Conservation (phyloP, 2,888 invertebrate genomes). For the Plusia festucae region DNA sequence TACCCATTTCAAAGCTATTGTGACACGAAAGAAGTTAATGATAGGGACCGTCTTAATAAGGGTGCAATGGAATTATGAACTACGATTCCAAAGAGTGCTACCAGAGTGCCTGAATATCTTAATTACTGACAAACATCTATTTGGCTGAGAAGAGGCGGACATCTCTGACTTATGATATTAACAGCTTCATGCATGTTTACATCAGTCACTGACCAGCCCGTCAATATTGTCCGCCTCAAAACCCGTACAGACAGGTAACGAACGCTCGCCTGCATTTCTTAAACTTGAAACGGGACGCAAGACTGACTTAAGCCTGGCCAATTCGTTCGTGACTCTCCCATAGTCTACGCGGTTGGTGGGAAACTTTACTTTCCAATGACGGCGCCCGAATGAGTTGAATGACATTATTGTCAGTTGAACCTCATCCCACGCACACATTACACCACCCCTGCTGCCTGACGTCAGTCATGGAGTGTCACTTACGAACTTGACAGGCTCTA, state of each 20-base stretch:
- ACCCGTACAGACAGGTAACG: constrained; percentile 5
- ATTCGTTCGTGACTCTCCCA: too few species aligned
- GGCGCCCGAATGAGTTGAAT: too few species aligned
- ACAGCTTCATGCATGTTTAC: too few species aligned
- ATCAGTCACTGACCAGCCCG: not conserved
- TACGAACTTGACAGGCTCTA: too few species aligned
- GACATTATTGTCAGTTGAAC: too few species aligned
- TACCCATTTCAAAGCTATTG: constrained; percentile 15
- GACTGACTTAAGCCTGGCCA: too few species aligned
- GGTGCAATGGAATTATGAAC: constrained; percentile 14
- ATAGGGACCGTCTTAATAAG: constrained; percentile 17
- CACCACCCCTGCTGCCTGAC: too few species aligned
- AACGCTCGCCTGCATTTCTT: not conserved
- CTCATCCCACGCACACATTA: too few species aligned
- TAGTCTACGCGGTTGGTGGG: too few species aligned
- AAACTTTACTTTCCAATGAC: too few species aligned
- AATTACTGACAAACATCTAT: constrained; percentile 28
- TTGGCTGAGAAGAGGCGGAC: not conserved
- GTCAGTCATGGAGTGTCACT: too few species aligned
- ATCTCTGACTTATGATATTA: not conserved
- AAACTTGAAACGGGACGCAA: not conserved
- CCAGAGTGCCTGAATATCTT: constrained; percentile 20
- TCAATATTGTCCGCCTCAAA: not conserved
- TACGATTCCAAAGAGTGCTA: constrained; percentile 20
- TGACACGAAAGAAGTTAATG: constrained; percentile 13